Conservation (phyloP, 2,113 vertebrate species). For the Thomomys bottae region DNA sequence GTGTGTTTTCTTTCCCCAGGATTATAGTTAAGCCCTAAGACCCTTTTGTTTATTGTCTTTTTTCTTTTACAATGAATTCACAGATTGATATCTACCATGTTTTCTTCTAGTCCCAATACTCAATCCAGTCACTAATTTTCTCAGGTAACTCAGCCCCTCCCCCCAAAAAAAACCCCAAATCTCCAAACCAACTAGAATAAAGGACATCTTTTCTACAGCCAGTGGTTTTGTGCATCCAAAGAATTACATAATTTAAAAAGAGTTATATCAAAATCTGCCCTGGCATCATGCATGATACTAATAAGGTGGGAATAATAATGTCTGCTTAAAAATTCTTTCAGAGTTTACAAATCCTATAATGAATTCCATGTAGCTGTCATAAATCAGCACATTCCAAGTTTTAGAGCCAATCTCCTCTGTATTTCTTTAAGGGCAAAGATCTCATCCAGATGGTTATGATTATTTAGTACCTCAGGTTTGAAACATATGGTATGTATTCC, state of each 20-base stretch:
- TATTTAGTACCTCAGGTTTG: conserved; percentile 43
- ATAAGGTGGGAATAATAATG: not conserved
- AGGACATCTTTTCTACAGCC: not conserved
- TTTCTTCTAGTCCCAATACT: not conserved
- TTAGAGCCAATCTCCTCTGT: not conserved
- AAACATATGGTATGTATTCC: conserved; percentile 3
- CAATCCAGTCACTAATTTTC: not conserved
- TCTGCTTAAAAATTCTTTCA: not conserved
- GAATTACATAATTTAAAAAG: not conserved
- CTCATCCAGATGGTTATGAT: conserved; percentile 13
- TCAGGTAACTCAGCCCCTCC: not conserved
- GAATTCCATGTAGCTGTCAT: not conserved
- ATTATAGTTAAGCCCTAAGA: not conserved
- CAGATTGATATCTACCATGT: not conserved
- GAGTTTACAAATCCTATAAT: not conserved
- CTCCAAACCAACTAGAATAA: not conserved
- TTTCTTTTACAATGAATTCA: not conserved
- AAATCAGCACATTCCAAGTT: not conserved
- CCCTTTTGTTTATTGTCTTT: not conserved
- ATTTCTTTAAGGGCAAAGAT: conserved; percentile 9
- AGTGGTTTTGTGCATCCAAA: not conserved
- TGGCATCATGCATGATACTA: not conserved
- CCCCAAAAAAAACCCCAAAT: not conserved
- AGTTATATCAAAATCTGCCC: not conserved
- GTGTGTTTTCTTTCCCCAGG: not conserved